phyloP scores from a whole-genome alignment of 23 tunicate genomes.

The Styela plicata region DNA sequence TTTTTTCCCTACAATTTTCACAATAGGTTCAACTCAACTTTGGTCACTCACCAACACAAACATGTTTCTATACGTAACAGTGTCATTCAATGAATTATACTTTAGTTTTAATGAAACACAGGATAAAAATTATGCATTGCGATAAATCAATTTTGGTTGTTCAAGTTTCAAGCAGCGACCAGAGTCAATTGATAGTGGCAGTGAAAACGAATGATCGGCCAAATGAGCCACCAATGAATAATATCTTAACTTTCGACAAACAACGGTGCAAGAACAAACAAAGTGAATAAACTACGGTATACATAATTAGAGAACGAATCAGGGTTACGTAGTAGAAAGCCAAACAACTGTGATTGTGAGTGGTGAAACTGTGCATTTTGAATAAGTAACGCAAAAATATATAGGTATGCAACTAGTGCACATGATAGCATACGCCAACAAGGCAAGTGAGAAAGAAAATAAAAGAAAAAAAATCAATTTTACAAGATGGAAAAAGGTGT shows the following conservation, averaged over 20 bases:
- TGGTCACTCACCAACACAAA: too few relatives aligned
- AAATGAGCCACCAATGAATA: neutral
- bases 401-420: conserved; percentile 34
- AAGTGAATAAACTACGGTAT: neutral
- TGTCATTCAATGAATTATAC: too few relatives aligned
- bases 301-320: neutral
- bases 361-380: neutral
- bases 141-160: too few relatives aligned
- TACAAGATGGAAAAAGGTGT: conserved; percentile 39
- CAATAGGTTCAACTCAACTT: too few relatives aligned
- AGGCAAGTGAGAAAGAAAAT: conserved; percentile 2
- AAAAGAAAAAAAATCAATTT: conserved; percentile 18
- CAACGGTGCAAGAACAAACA: neutral
- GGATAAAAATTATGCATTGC: too few relatives aligned
- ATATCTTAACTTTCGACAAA: neutral
- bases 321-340: too few relatives aligned
- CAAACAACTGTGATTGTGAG: neutral
- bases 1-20: too few relatives aligned
- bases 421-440: conserved; percentile 37
- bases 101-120: too few relatives aligned
- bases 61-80: too few relatives aligned
- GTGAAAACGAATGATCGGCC: neutral
- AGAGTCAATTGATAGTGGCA: neutral
- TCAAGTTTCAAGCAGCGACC: too few relatives aligned
- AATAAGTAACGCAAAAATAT: conserved; percentile 7